Base-by-base conservation (phyloP, 1,140 invertebrate genomes). In the Aphaenogaster floridana region DNA sequence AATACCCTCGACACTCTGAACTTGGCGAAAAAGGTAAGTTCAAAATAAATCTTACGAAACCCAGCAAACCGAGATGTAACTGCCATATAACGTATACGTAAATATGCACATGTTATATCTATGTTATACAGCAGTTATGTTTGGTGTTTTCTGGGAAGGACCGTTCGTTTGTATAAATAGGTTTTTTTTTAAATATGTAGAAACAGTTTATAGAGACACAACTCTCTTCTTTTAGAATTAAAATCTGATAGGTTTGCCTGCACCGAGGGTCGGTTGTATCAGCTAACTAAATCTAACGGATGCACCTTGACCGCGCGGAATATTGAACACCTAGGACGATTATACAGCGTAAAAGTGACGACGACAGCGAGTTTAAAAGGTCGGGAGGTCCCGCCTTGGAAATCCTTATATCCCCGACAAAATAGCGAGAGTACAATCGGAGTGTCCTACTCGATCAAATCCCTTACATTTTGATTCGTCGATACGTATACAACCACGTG, bases 301-400 rank as follows among this genome's bases (percentile, higher is more conserved):
- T 42, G 50, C 78, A 81, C 15, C 21, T 71, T 34, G 48, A 71
- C 50, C 79, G 79, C 50, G 66, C 21, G 17, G 59, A 36, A 71
- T 81, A 57, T 81, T 48, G 64, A 57, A 81, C 36, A 81, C 50
- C 48, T 81, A 72, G 50, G 39, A 81, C 50, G 11, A 71, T 81
- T 50, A 50, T 34, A 50, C 36, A 57, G n/a, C 36, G 36, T 36
- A 79, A 64, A 50, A 79, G 59, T 81, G 50, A 81, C 66, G 36
- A 68, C 77, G 15, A 81, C 66, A 72, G 45, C 21, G 36, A 71
- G 39, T 59, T 69, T 42, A 28, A 3, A 68, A 72, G 8, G 5
- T 81, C 48, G 78, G 2, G 34, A 15, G 3, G 21, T 11, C 2
- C 5, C 8, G 28, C 3, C 39, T 45, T 11, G 7, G 66, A 48